Percentiles rank a stretch among this genome's conserved stretches.
Conservation (phyloP, 2,797 vertebrate species). For the Chloroceryle inda region DNA sequence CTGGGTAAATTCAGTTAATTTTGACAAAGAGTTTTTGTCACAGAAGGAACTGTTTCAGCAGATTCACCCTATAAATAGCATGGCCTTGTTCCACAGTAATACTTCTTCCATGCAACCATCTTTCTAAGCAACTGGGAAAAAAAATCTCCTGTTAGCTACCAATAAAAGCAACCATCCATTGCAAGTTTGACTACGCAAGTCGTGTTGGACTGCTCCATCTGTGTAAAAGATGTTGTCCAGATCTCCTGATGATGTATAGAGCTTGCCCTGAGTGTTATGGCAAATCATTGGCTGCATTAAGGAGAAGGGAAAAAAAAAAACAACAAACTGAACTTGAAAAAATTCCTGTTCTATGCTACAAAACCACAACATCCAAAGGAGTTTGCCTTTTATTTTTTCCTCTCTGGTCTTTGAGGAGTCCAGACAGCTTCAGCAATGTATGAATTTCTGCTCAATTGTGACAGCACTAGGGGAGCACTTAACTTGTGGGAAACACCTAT, state of each 20-base stretch:
- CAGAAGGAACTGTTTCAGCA: background rate
- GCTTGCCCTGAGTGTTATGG: background rate
- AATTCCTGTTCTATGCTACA: background rate
- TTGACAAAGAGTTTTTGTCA: background rate
- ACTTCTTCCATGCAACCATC: background rate
- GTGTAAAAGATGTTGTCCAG: slow-evolving; percentile 24
- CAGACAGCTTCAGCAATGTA: background rate
- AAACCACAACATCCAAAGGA: background rate
- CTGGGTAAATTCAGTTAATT: background rate
- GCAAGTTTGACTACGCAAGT: background rate
- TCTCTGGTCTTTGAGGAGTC: background rate
- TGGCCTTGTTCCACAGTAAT: background rate
- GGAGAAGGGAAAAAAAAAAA: background rate
- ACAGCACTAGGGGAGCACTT: background rate
- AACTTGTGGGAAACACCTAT: background rate
- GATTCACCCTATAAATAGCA: background rate
- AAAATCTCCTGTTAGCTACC: background rate
- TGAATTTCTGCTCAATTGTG: background rate
- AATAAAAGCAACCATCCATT: background rate
- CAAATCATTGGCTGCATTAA: background rate
- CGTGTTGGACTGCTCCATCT: slow-evolving; percentile 18
- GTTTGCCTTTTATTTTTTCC: background rate
- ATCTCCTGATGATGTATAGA: background rate
- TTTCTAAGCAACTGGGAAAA: slow-evolving; percentile 25
- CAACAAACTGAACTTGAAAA: accelerated